A percentile compares a stretch with the other conserved stretches of the same genome.
Evolutionary conservation across 2,888 invertebrate species (phyloP).

Genomic region (Philonicus albiceps): DNA sequence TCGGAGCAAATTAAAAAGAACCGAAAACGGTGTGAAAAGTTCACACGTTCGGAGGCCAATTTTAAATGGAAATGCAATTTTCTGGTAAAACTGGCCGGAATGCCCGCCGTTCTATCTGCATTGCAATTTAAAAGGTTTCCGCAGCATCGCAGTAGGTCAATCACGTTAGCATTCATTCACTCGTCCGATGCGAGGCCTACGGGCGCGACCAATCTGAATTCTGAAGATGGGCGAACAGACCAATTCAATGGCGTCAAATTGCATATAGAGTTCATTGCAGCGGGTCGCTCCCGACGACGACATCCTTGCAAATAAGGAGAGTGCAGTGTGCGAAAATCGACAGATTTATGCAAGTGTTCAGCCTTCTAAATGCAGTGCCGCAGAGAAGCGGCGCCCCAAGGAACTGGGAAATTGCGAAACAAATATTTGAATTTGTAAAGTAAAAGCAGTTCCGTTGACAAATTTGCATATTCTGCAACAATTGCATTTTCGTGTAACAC

Average conservation of each 20-base stretch:
- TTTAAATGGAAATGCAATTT: not conserved
- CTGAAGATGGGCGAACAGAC: not conserved
- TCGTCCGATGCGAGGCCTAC: not conserved
- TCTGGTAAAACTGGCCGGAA: not conserved
- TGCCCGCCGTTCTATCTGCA: not conserved
- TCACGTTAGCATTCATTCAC: not conserved
- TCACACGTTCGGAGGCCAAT: not conserved
- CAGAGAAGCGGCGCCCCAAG: not conserved
- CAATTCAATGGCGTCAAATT: constrained; percentile 30
- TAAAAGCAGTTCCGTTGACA: constrained; percentile 40
- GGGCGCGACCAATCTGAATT: not conserved
- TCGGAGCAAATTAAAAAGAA: not conserved
- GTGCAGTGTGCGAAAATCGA: not conserved
- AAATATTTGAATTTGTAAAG: constrained; percentile 41
- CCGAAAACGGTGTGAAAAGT: not conserved
- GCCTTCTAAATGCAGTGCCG: constrained; percentile 23
- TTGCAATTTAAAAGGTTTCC: not conserved
- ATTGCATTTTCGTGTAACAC: constrained; percentile 24
- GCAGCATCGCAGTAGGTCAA: not conserved
- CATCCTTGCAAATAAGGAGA: constrained; percentile 28
- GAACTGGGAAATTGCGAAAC: constrained; percentile 21
- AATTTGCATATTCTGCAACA: constrained; percentile 42
- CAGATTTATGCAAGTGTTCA: constrained; percentile 12
- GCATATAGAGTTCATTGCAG: constrained; percentile 12
- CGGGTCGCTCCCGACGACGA: not conserved